phyloP scores from a whole-genome alignment of 2,888 invertebrate genomes.

The Drosophila pegasa region DNA sequence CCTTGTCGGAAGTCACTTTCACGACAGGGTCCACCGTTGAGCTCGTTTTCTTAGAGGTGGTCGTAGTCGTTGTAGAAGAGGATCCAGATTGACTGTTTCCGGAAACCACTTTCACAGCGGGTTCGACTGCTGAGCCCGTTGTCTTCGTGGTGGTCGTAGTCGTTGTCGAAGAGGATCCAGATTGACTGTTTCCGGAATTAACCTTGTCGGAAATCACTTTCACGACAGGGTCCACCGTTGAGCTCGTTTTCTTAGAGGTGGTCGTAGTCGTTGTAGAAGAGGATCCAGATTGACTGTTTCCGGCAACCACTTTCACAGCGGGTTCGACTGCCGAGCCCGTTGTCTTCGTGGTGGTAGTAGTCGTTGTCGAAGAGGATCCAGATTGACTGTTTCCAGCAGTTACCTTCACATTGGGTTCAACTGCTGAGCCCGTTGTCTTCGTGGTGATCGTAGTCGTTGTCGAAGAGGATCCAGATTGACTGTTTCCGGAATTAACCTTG shows the following conservation, averaged over 20 bases:
- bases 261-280: not conserved
- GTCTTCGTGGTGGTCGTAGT: no score
- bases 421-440: not conserved
- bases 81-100: no score
- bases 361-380: slow-evolving; percentile 10
- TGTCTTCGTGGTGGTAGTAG: slow-evolving; percentile 1
- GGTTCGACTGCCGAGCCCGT: not conserved
- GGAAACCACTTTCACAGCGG: no score
- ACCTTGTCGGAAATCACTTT: no score
- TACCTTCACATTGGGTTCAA: not conserved
- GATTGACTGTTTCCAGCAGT: not conserved
- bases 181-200: no score
- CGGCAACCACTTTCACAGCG: not conserved
- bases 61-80: not conserved
- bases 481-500: not conserved
- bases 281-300: slow-evolving; percentile 3
- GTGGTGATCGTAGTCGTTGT: slow-evolving; percentile 11
- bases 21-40: not conserved
- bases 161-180: no score
- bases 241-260: not conserved
- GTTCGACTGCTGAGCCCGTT: no score
- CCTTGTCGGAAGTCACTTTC: not conserved
- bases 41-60: not conserved
- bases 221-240: not conserved
- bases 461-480: slow-evolving; percentile 2